Conservation (phyloP, 2,888 invertebrate species). For the Resseliella maxima region DNA sequence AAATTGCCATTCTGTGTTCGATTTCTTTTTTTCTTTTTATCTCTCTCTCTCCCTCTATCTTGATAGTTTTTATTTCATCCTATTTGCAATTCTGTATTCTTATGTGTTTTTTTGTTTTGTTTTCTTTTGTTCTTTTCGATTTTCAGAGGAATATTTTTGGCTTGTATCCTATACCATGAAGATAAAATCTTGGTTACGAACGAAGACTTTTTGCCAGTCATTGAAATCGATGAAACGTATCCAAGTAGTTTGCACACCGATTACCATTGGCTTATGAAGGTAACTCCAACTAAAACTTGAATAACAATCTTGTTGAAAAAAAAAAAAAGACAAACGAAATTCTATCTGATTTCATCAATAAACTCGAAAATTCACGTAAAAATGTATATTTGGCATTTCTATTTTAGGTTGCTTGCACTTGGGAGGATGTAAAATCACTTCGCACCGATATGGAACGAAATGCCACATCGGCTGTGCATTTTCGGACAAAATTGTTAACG, state of each 20-base stretch:
- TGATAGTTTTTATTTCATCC: background rate
- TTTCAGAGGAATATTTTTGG: conserved; percentile 89
- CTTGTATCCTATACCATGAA: conserved; percentile 93
- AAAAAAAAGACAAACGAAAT: background rate
- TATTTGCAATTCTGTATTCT: background rate
- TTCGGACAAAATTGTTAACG: conserved; percentile 89
- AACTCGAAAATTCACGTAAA: no score
- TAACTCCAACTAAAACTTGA: conserved; percentile 64
- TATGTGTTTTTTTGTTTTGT: background rate
- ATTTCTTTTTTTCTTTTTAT: background rate
- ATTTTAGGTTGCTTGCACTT: conserved; percentile 87
- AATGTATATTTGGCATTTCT: background rate
- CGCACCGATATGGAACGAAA: conserved; percentile 96
- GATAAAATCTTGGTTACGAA: conserved; percentile 96
- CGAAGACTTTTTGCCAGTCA: conserved; percentile 95
- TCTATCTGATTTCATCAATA: background rate
- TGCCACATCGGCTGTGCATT: conserved; percentile 89
- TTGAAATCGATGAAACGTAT: conserved; percentile 96
- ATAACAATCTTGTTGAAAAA: no score
- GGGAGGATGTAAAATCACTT: conserved; percentile 94
- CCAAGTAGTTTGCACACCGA: conserved; percentile 91
- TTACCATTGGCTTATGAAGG: conserved; percentile 98
- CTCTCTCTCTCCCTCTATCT: conserved; percentile 33
- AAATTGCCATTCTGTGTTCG: conserved; percentile 42
- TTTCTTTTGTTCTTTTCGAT: background rate